A percentile compares a stretch with the other conserved stretches of the same genome.
These are phyloP conservation scores for Zoanthus solanderi DNA, from an alignment of 92 coral and sea anemone species.

Conservation along the genomic window DNA sequence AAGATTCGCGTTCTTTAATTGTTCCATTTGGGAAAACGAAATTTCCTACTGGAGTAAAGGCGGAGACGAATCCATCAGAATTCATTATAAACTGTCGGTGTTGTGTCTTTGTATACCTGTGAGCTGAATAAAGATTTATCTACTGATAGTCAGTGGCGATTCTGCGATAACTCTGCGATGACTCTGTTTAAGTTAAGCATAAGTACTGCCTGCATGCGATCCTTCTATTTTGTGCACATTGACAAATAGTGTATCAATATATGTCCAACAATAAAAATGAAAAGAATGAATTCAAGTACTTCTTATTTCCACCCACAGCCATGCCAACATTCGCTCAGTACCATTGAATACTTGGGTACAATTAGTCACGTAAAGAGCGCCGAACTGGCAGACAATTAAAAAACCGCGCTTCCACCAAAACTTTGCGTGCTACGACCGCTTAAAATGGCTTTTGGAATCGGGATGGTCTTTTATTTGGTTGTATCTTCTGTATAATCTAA, in stretches of 20 bases:
- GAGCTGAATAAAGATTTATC: constrained; percentile 6
- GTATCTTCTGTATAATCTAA: constrained; percentile 51
- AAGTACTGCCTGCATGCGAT: constrained; percentile 55
- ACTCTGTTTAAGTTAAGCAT: constrained; percentile 29
- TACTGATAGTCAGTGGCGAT: constrained; percentile 9
- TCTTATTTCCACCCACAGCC: constrained; percentile 44
- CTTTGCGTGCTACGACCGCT: constrained; percentile 25
- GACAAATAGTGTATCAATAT: constrained; percentile 75
- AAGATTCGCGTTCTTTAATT: constrained; percentile 32
- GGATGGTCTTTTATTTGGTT: constrained; percentile 26
- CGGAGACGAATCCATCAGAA: constrained; percentile 20
- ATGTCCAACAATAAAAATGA: constrained; percentile 48
- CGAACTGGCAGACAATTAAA: background rate
- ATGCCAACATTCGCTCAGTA: constrained; percentile 15
- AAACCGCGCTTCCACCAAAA: background rate
- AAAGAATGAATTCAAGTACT: constrained; percentile 34
- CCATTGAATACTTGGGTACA: background rate
- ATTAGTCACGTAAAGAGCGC: constrained; percentile 26
- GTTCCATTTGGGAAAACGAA: constrained; percentile 25
- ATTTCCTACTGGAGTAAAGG: constrained; percentile 36
- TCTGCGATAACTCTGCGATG: constrained; percentile 10
- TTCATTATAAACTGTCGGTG: constrained; percentile 1
- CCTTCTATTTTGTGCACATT: constrained; percentile 51
- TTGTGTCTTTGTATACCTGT: background rate
- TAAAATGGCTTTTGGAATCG: background rate